Percentiles rank a stretch among this genome's conserved stretches.
Conservation (phyloP, 2,113 vertebrate genomes). For the Connochaetes taurinus region DNA sequence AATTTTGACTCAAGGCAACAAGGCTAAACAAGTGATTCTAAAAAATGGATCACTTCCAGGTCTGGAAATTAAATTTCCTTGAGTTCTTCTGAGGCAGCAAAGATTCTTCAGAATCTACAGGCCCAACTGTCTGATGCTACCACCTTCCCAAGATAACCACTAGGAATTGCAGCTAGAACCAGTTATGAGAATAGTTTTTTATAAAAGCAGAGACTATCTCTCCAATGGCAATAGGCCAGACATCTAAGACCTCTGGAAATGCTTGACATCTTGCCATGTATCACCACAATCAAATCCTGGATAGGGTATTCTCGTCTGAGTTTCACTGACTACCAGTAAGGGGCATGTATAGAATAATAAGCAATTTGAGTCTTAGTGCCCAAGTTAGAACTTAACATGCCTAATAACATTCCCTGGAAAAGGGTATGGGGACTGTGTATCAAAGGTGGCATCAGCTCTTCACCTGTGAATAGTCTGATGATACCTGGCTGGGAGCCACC, state of each 20-base stretch:
- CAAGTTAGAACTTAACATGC: not conserved
- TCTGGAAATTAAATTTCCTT: constrained; percentile 44
- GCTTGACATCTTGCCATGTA: constrained; percentile 37
- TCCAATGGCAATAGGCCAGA: constrained; percentile 45
- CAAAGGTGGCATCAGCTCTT: not conserved
- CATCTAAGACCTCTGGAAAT: constrained; percentile 29
- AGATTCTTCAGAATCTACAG: not conserved
- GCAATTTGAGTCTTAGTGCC: not conserved
- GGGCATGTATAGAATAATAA: constrained; percentile 50
- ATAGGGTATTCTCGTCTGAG: constrained; percentile 31
- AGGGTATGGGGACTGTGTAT: not conserved
- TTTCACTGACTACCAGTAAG: constrained; percentile 50
- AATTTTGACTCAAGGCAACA: constrained; percentile 45
- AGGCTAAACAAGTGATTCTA: not conserved
- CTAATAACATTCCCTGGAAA: not conserved
- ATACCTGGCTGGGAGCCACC: not conserved
- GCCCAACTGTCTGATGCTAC: not conserved
- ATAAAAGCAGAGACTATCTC: constrained; percentile 43
- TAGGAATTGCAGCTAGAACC: constrained; percentile 5
- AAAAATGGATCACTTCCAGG: constrained; percentile 4
- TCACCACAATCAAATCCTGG: constrained; percentile 38
- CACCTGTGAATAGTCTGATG: not conserved
- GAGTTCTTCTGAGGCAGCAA: constrained; percentile 15
- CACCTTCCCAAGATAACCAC: constrained; percentile 3
- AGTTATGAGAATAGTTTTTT: constrained; percentile 4